phyloP scores from a whole-genome alignment of 2,113 vertebrate species.

The Callipepla californica region DNA sequence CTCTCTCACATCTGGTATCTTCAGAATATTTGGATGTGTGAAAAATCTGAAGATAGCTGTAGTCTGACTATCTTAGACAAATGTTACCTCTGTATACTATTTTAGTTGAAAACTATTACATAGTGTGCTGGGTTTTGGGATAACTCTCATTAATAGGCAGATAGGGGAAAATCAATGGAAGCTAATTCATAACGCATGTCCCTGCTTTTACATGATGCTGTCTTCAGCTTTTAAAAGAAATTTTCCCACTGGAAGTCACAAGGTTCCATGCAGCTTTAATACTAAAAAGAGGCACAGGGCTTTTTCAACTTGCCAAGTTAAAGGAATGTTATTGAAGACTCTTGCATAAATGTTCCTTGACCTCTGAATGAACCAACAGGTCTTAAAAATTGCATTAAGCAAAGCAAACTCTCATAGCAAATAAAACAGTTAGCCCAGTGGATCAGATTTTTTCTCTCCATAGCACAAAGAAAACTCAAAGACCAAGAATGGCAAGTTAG shows the following conservation, averaged over 20 bases:
- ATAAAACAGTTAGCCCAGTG: constrained; percentile 48
- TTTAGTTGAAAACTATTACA: not conserved
- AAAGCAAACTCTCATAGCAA: constrained; percentile 74
- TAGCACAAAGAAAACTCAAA: not conserved
- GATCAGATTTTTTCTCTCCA: not conserved
- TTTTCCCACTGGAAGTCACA: constrained; percentile 38
- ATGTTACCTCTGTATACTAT: not conserved
- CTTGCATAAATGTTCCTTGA: constrained; percentile 77
- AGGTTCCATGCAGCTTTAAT: constrained; percentile 43
- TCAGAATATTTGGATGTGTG: not conserved
- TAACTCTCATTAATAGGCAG: not conserved
- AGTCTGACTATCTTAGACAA: not conserved
- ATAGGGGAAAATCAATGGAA: not conserved
- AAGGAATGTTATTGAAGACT: constrained; percentile 74
- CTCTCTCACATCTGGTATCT: not conserved
- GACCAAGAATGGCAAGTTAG: not conserved
- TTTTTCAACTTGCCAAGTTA: constrained; percentile 63
- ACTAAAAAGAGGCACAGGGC: constrained; percentile 42
- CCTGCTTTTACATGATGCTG: not conserved
- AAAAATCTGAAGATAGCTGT: not conserved
- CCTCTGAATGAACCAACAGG: constrained; percentile 78
- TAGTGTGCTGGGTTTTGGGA: not conserved
- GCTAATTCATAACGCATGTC: not conserved
- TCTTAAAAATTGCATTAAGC: constrained; percentile 77
- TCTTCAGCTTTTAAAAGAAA: constrained; percentile 32